Percentiles rank a stretch among this genome's conserved stretches.
These are phyloP conservation scores for Drosophila nigricruria DNA, from an alignment of 2,888 invertebrate species.

Conservation along the genomic window DNA sequence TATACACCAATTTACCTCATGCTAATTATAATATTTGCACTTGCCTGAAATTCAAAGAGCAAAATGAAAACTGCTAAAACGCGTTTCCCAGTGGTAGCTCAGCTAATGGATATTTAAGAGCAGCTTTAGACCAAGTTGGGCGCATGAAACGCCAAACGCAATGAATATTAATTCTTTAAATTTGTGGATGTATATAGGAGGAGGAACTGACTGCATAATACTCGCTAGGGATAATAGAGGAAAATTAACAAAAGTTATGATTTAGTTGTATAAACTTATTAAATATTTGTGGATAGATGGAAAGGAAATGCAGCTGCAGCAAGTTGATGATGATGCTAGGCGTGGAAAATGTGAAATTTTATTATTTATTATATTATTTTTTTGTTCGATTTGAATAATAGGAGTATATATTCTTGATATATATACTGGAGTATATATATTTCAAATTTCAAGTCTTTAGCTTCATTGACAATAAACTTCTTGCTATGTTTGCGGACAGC, in stretches of 20 bases:
- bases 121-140: background rate
- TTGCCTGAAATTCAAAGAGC: background rate
- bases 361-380: too few relatives aligned
- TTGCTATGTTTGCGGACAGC: too few relatives aligned
- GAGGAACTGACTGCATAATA: background rate
- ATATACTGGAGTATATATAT: too few relatives aligned
- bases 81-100: constrained; percentile 6
- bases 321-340: too few relatives aligned
- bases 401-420: too few relatives aligned
- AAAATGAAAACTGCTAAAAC: constrained; percentile 15
- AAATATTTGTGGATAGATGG: too few relatives aligned
- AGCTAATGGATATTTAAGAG: constrained; percentile 44
- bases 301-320: too few relatives aligned
- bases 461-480: too few relatives aligned
- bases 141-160: background rate
- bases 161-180: constrained; percentile 1
- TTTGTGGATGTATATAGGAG: background rate
- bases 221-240: background rate
- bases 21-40: constrained; percentile 8
- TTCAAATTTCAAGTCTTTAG: too few relatives aligned
- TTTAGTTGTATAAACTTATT: too few relatives aligned
- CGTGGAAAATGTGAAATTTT: too few relatives aligned
- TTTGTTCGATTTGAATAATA: too few relatives aligned
- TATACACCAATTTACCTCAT: background rate
- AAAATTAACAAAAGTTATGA: background rate